A percentile compares a stretch with the other conserved stretches of the same genome.
These are phyloP conservation scores for Ophioninae sp. DNA, from an alignment of 2,888 invertebrate species.

Conservation along the genomic window DNA sequence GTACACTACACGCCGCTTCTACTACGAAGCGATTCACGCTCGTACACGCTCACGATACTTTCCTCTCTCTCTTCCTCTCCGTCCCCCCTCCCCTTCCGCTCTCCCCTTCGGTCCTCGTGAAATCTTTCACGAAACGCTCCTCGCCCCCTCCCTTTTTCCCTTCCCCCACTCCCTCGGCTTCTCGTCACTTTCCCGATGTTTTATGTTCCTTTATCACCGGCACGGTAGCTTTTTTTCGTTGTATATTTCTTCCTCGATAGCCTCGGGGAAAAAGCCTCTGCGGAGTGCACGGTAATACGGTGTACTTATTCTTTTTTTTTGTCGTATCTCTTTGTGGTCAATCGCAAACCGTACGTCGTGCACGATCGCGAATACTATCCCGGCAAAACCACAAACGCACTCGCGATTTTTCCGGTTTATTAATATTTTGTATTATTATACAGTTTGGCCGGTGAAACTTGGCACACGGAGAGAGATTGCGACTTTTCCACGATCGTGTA, in stretches of 20 bases:
- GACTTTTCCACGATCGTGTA: slow-evolving; percentile 9
- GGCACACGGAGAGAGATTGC: background rate
- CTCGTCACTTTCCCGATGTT: slow-evolving; percentile 35
- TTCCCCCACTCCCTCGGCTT: background rate
- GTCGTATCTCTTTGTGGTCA: slow-evolving; percentile 13
- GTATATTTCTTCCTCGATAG: slow-evolving; percentile 7
- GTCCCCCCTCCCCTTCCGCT: slow-evolving; percentile 27
- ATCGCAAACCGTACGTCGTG: background rate
- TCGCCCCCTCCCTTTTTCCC: background rate
- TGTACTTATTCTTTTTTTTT: background rate
- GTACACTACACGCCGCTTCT: slow-evolving; percentile 52
- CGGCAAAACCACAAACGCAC: slow-evolving; percentile 24
- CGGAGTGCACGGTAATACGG: background rate
- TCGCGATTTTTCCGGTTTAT: background rate
- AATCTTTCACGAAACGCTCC: slow-evolving; percentile 50
- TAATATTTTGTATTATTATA: slow-evolving; percentile 5
- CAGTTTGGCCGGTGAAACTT: background rate
- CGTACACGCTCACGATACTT: slow-evolving; percentile 49
- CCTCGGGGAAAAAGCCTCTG: background rate
- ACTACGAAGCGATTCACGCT: slow-evolving; percentile 54
- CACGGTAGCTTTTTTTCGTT: slow-evolving; percentile 27
- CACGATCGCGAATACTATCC: background rate
- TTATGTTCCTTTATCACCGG: slow-evolving; percentile 28
- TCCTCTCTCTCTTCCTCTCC: slow-evolving; percentile 32
- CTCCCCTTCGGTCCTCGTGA: slow-evolving; percentile 50